These are phyloP conservation scores for Tenualosa ilisha DNA, from an alignment of 2,797 vertebrate species.

Conservation along the genomic window DNA sequence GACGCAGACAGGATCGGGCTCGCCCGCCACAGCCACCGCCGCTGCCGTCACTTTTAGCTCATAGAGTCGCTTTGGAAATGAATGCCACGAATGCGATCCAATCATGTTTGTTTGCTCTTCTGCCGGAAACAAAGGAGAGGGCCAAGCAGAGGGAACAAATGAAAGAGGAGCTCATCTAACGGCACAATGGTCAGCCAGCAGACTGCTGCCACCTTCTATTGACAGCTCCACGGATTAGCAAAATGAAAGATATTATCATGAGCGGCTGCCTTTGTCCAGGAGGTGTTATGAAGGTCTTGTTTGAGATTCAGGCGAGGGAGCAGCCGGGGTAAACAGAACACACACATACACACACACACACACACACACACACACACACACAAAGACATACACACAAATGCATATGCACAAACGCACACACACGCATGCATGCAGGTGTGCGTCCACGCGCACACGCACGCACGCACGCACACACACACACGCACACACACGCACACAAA, in stretches of 20 bases:
- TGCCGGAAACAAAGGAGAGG: background rate
- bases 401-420: background rate
- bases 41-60: background rate
- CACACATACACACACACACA: no score
- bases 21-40: no score
- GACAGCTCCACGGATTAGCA: background rate
- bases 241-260: constrained; percentile 56
- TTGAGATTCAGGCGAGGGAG: constrained; percentile 52
- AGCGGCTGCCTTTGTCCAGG: constrained; percentile 49
- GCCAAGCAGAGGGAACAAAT: background rate
- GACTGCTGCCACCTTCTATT: background rate
- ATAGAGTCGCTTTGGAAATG: background rate
- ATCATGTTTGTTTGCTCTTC: background rate
- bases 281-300: constrained; percentile 54
- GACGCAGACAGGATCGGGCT: background rate
- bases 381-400: background rate
- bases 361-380: no score
- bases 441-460: background rate
- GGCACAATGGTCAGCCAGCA: background rate
- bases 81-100: background rate
- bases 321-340: constrained; percentile 5
- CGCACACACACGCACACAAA: background rate
- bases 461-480: background rate
- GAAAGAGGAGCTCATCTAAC: background rate
- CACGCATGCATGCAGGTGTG: background rate